Base-by-base conservation (phyloP, 2,888 invertebrate species). In the Eremobia ochroleuca region DNA sequence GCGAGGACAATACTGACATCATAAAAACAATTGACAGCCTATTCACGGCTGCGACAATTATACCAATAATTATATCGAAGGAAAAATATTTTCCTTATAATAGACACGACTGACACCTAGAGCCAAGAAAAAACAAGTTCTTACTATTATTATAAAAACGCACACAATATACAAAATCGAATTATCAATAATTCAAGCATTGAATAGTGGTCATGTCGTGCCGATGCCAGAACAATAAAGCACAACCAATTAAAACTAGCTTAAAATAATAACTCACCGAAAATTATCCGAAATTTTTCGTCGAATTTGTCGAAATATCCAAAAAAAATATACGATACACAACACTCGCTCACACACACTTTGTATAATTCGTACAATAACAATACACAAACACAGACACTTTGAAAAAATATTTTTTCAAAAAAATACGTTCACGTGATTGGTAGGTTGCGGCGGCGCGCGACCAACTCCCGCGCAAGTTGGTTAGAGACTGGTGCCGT, bases 401-500 rank as follows among this genome's bases (percentile, higher is more conserved):
- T 67, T 64, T 65, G 68, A 79, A 87, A 78, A 83, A 73, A 37
- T 28, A 31, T 6, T 31, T 82, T 83, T 85, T 78, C 67, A 43
- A 80, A 80, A 80, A 80, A 82, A 82, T 87, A 89, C 88, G 87
- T 79, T 88, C 84, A 87, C 88, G 88, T 88, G 85, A 83, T 85
- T 87, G 69, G 79, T 77, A 34, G 67, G 59, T 46, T 65, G 67
- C 8, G 52, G 74, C 70, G 79, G 61, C 90, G 91, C 89, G 88
- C 95, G 92, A 87, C 92, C 93, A 85, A 89, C 94, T 94, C 94
- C 81, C 77, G 94, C 96, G 95, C 96, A 93, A 83, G 93, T 89
- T 91, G 79, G 81, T 73, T 89, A 89, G 92, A 89, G 94, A 96
- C 96, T 96, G 96, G 92, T 92, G 92, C 92, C 96, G 96, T 96